Percentiles rank a stretch among this genome's conserved stretches.
Evolutionary conservation across 1,140 invertebrate species (phyloP).

Genomic region (Ruditapes philippinarum): DNA sequence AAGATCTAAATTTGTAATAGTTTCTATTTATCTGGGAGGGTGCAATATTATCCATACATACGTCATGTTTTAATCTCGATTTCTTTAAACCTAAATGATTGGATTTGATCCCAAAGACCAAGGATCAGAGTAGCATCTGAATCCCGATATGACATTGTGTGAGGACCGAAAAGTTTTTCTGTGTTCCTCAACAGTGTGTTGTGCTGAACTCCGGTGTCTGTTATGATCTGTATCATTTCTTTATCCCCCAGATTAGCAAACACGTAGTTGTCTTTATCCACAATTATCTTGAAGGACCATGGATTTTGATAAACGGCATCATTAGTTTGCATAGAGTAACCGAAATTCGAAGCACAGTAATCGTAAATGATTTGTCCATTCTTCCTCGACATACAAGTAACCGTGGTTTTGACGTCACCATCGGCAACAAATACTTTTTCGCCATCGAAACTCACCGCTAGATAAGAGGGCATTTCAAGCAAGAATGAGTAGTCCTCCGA

Average conservation of each 20-base stretch:
- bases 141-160: slow-evolving; percentile 61
- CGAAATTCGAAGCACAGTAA: slow-evolving; percentile 37
- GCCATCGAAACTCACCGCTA: slow-evolving; percentile 42
- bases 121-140: slow-evolving; percentile 44
- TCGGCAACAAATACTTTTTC: slow-evolving; percentile 53
- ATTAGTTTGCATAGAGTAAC: slow-evolving; percentile 30
- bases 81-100: slow-evolving; percentile 60
- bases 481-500: slow-evolving; percentile 15
- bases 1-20: no score
- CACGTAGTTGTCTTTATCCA: slow-evolving; percentile 52
- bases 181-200: slow-evolving; percentile 43
- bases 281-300: slow-evolving; percentile 61
- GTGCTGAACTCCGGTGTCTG: slow-evolving; percentile 37
- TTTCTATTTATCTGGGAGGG: no score
- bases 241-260: slow-evolving; percentile 61
- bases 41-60: not conserved
- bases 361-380: slow-evolving; percentile 56
- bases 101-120: slow-evolving; percentile 58
- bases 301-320: slow-evolving; percentile 28
- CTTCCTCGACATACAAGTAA: slow-evolving; percentile 50
- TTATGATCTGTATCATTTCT: slow-evolving; percentile 60
- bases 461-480: slow-evolving; percentile 50
- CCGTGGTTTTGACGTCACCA: slow-evolving; percentile 45
- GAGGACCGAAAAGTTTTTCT: slow-evolving; percentile 53
- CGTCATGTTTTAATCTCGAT: slow-evolving; percentile 53